phyloP scores from a whole-genome alignment of 1,140 invertebrate species.

The Calliphora vicina region DNA sequence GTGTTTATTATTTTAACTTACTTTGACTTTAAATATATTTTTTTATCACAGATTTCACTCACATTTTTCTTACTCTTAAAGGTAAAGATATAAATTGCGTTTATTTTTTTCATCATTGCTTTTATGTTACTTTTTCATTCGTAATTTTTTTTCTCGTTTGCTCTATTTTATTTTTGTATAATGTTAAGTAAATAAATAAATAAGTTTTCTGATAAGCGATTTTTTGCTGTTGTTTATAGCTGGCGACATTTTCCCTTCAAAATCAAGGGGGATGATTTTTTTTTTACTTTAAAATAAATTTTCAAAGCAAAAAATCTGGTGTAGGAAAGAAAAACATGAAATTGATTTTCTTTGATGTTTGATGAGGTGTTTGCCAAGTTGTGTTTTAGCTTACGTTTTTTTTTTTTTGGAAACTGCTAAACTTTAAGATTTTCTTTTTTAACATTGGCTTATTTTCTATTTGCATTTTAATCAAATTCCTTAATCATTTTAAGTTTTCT shows the following conservation, averaged over 20 bases:
- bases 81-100: conserved; percentile 30
- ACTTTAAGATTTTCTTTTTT: neutral
- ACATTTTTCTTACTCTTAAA: conserved; percentile 16
- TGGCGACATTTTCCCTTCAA: neutral
- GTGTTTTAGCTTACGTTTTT: neutral
- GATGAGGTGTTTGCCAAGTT: conserved; percentile 32
- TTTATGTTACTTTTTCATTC: neutral
- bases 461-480: conserved; percentile 30
- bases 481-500: conserved; percentile 24
- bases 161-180: neutral
- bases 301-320: neutral
- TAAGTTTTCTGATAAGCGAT: conserved; percentile 31
- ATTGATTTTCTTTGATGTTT: conserved; percentile 32
- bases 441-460: neutral
- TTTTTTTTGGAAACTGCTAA: neutral
- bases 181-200: conserved; percentile 31
- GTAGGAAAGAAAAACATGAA: conserved; percentile 1
- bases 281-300: neutral
- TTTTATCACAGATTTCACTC: conserved; percentile 26
- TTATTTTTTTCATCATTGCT: neutral
- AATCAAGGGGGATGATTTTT: neutral
- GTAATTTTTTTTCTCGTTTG: neutral
- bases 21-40: neutral
- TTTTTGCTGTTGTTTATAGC: neutral
- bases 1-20: conserved; percentile 13